Conservation (phyloP, 1,140 invertebrate genomes). For the Drosophila mauritiana region DNA sequence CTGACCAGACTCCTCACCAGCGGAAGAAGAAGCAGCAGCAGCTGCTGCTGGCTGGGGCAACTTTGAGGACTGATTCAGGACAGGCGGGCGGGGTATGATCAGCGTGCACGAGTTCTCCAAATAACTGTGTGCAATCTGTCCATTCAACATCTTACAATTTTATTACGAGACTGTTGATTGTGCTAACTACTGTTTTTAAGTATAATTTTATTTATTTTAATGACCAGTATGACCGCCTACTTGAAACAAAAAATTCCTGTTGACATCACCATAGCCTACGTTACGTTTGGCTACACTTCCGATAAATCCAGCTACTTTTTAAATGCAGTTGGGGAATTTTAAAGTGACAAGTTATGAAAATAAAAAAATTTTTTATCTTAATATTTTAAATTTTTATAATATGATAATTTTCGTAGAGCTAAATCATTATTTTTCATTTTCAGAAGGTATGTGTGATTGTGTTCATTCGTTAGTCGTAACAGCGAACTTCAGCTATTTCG, state of each 20-base stretch:
- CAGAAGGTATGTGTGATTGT: too few relatives aligned
- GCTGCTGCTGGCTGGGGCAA: constrained; percentile 45
- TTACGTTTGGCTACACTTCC: not conserved
- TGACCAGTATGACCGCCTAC: constrained; percentile 44
- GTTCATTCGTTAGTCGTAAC: not conserved
- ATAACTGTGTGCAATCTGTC: constrained; percentile 72
- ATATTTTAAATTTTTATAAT: too few relatives aligned
- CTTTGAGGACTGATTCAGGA: constrained; percentile 49
- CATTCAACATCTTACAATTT: constrained; percentile 71
- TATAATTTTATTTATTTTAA: constrained; percentile 53
- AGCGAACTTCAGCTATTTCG: not conserved
- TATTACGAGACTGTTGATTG: constrained; percentile 31
- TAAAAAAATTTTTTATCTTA: too few relatives aligned
- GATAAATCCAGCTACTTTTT: not conserved
- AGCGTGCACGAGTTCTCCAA: constrained; percentile 67
- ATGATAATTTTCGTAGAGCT: too few relatives aligned
- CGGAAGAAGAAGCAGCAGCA: constrained; percentile 26
- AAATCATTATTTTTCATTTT: too few relatives aligned
- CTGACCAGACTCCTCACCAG: constrained; percentile 9
- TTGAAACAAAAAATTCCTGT: constrained; percentile 24
- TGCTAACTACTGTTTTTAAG: constrained; percentile 47
- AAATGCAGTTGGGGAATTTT: too few relatives aligned
- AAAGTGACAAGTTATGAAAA: too few relatives aligned
- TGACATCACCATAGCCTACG: not conserved
- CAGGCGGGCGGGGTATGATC: constrained; percentile 61